Evolutionary conservation across 2,113 vertebrate genomes (phyloP).

Genomic region (Capra hircus): DNA sequence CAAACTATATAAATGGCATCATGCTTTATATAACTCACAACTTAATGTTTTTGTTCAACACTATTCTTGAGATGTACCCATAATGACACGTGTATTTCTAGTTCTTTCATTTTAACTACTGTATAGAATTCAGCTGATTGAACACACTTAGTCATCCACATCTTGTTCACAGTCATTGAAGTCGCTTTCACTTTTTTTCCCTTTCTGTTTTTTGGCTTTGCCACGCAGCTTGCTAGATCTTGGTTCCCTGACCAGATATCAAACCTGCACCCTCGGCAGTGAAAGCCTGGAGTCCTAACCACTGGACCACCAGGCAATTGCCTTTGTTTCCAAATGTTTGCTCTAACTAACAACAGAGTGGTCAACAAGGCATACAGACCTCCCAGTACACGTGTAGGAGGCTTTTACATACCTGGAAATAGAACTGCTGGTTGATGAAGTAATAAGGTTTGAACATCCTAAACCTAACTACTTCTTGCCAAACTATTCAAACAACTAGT

Average conservation of each 20-base stretch:
- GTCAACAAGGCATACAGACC: neutral
- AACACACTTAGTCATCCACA: neutral
- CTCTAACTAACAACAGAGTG: neutral
- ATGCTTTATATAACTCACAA: neutral
- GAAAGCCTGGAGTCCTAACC: neutral
- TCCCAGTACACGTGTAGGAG: neutral
- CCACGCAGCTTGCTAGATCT: neutral
- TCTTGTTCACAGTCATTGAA: neutral
- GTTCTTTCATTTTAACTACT: neutral
- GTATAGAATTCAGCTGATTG: neutral
- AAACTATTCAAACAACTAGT: neutral
- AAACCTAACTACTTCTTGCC: neutral
- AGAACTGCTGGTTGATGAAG: neutral
- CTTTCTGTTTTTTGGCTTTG: neutral
- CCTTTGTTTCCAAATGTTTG: neutral
- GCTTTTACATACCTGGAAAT: neutral
- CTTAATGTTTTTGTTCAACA: neutral
- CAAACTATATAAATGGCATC: neutral
- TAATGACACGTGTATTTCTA: neutral
- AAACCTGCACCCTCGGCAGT: neutral
- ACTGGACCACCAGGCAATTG: neutral
- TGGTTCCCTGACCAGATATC: neutral
- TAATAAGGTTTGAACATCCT: neutral
- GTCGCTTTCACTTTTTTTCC: neutral
- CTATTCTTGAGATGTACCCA: neutral